A percentile compares a stretch with the other conserved stretches of the same genome.
phyloP scores from a whole-genome alignment of 2,888 invertebrate genomes.

The Orthonychiurus folsomi region DNA sequence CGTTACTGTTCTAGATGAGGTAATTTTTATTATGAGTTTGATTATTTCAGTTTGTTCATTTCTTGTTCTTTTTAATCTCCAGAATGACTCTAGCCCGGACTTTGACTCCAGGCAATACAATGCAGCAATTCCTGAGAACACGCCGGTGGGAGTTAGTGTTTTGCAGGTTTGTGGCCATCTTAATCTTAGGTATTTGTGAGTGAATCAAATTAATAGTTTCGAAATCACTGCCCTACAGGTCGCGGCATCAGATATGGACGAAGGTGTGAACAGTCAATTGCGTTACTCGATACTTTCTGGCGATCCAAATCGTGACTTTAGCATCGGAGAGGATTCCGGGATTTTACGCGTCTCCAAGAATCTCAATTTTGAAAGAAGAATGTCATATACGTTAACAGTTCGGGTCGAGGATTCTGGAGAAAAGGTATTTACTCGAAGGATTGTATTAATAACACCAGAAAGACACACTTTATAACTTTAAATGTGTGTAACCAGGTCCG shows the following conservation, averaged over 20 bases:
- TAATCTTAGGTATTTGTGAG: background rate
- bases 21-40: too few species aligned
- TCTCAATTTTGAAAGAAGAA: slow-evolving; percentile 82
- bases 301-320: slow-evolving; percentile 82
- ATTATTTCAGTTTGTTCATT: too few species aligned
- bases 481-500: too few species aligned
- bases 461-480: too few species aligned
- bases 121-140: slow-evolving; percentile 82
- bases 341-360: slow-evolving; percentile 84
- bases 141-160: slow-evolving; percentile 84
- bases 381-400: slow-evolving; percentile 71
- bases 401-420: slow-evolving; percentile 80
- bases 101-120: slow-evolving; percentile 64
- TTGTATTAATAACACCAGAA: background rate
- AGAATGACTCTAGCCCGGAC: slow-evolving; percentile 43
- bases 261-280: slow-evolving; percentile 80
- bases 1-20: slow-evolving; percentile 73
- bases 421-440: slow-evolving; percentile 42
- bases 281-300: slow-evolving; percentile 81
- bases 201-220: background rate
- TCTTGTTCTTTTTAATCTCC: slow-evolving; percentile 29
- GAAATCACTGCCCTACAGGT: slow-evolving; percentile 50
- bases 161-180: slow-evolving; percentile 55
- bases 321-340: slow-evolving; percentile 84
- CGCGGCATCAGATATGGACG: slow-evolving; percentile 79